Evolutionary conservation across 1,140 invertebrate genomes (phyloP), one percentile per base, ranked within the genome.

Genomic region (Drosophila kurseongensis): DNA sequence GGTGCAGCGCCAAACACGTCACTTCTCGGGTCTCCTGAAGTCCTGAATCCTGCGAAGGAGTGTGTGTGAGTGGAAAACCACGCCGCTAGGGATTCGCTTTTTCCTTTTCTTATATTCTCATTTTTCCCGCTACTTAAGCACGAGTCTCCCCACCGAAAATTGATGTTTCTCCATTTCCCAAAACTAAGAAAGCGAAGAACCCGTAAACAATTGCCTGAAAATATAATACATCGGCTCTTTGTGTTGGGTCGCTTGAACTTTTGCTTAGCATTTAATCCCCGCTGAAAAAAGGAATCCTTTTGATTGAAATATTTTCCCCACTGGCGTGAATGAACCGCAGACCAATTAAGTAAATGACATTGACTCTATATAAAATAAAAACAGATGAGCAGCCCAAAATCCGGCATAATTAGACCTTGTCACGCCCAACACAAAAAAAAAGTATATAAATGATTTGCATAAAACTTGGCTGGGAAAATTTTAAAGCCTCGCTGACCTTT

Each of bases 351-450:
- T 55, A 82, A 82, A 78, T 75, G 75, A 59, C 56, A 82, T 81
- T 63, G 67, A 50, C 40, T 56, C 51, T 41, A 32, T 32, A 32
- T 32, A 32, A 47, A 42, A 59, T 44, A 78, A 55, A 78, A 51
- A 36, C 45, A 35, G 38, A 47, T 61, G 51, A 51, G 14, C 23
- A 41, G 40, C 52, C 61, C 73, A 54, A 23, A 62, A 58, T 23
- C 50, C 44, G 16, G 35, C 68, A 81, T 81, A 81, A 86, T 85
- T 79, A 80, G 60, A 58, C 77, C 77, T 69, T 85, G 81, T 78
- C 77, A 85, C 81, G 76, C 81, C 73, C 48, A 47, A 13, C 48
- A 10, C n/a, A 45, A 23, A 38, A 42, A 45, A 50, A 18, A 52
- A 56, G 7, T 40, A 8, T 36, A 52, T 38, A 72, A 75, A 78